These are phyloP conservation scores for Zophobas atratus DNA, from an alignment of 1,140 invertebrate species.

Conservation along the genomic window DNA sequence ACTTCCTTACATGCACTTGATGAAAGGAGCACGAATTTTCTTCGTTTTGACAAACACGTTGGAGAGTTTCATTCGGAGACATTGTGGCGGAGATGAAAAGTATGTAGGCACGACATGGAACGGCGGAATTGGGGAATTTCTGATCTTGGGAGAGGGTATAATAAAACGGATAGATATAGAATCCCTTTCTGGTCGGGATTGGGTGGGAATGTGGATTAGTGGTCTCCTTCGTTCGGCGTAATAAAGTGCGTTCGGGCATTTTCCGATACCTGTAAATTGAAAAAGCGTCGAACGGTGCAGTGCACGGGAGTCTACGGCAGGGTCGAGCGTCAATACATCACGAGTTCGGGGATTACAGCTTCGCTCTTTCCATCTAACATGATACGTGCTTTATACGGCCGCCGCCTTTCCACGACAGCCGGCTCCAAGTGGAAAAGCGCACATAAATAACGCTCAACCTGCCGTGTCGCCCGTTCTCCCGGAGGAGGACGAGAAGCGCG, in stretches of 20 bases:
- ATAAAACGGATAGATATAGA: conserved; percentile 26
- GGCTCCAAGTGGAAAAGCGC: conserved; percentile 63
- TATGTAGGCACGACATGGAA: too few relatives aligned
- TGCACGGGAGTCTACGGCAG: conserved; percentile 47
- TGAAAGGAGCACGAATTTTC: too few relatives aligned
- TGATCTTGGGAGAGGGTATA: not conserved
- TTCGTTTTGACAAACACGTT: too few relatives aligned
- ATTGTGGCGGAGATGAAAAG: too few relatives aligned
- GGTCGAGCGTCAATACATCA: conserved; percentile 63
- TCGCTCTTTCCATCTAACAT: conserved; percentile 61
- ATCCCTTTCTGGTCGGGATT: conserved; percentile 12
- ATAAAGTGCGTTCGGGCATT: conserved; percentile 39
- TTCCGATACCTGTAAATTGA: conserved; percentile 38
- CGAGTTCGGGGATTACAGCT: conserved; percentile 60
- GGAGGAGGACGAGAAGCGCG: conserved; percentile 53
- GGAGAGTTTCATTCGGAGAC: too few relatives aligned
- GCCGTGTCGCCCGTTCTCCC: conserved; percentile 60
- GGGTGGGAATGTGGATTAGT: conserved; percentile 23
- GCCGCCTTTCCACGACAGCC: conserved; percentile 56
- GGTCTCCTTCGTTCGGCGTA: conserved; percentile 11
- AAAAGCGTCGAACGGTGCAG: conserved; percentile 25
- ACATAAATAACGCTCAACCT: conserved; percentile 67
- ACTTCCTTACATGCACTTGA: conserved; percentile 11
- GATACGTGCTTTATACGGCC: conserved; percentile 65
- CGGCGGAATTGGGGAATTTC: not conserved